Evolutionary conservation across 92 coral and sea anemone species (phyloP).

Genomic region (Epizoanthus rinbou): DNA sequence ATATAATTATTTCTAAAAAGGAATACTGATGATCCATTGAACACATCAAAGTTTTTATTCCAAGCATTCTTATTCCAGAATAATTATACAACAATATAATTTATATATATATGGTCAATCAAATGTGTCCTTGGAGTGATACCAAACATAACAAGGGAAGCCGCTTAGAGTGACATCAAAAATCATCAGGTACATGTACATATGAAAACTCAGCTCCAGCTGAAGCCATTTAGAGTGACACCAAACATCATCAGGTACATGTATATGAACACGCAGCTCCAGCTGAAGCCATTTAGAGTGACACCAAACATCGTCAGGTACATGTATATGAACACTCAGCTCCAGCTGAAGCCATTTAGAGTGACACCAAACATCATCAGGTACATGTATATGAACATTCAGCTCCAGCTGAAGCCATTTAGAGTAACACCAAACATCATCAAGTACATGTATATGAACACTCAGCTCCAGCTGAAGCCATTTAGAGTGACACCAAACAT

Average conservation of each 20-base stretch:
- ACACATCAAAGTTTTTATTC: no score
- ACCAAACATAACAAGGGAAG: neutral
- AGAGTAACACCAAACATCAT: conserved; percentile 74
- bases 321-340: conserved; percentile 53
- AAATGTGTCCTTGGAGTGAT: neutral
- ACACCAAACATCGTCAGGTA: no score
- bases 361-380: conserved; percentile 78
- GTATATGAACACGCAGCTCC: no score
- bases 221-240: conserved; percentile 77
- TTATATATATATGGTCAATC: neutral
- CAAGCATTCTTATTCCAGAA: no score
- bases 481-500: conserved; percentile 72
- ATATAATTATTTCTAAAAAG: no score
- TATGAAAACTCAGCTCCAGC: conserved; percentile 76
- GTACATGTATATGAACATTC: conserved; percentile 9
- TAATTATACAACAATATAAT: neutral
- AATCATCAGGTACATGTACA: neutral
- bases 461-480: conserved; percentile 84
- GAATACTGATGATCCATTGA: no score
- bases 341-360: conserved; percentile 83
- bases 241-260: conserved; percentile 44
- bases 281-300: no score
- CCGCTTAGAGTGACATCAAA: neutral
- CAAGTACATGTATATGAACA: neutral
- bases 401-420: conserved; percentile 82